Evolutionary conservation across 1,140 invertebrate genomes (phyloP).

Genomic region (Drosophila oshimai): DNA sequence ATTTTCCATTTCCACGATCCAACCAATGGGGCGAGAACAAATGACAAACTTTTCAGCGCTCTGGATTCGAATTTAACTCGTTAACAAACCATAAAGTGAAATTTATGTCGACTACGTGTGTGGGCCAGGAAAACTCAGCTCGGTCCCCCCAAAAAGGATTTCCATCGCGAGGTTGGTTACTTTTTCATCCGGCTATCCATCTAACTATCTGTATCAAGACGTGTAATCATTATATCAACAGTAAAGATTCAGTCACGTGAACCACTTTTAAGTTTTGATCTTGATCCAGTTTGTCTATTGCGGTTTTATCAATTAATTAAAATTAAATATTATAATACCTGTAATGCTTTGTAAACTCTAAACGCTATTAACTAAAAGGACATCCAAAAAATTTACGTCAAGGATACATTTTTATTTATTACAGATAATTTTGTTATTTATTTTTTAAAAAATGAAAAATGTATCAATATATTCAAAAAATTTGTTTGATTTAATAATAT

Average conservation of each 20-base stretch:
- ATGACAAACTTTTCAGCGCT: conserved; percentile 72
- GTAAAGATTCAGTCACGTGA: not conserved
- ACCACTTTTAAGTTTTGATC: not conserved
- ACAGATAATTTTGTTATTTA: too few species aligned
- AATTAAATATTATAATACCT: too few species aligned
- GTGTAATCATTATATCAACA: conserved; percentile 3
- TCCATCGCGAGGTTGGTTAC: conserved; percentile 1
- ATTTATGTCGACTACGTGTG: conserved; percentile 75
- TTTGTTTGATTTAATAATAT: too few species aligned
- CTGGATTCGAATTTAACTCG: conserved; percentile 79
- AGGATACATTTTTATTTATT: too few species aligned
- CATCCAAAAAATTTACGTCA: too few species aligned
- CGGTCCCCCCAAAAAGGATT: not conserved
- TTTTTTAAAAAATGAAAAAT: too few species aligned
- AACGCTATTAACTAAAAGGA: too few species aligned
- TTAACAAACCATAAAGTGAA: conserved; percentile 81
- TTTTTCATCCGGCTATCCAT: conserved; percentile 14
- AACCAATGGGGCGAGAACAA: conserved; percentile 56
- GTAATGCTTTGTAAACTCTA: too few species aligned
- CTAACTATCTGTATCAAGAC: conserved; percentile 12
- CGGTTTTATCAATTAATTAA: too few species aligned
- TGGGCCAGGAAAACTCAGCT: conserved; percentile 38
- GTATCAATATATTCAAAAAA: too few species aligned
- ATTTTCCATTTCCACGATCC: conserved; percentile 42
- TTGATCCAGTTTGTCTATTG: too few species aligned